Conservation (phyloP, 2,797 vertebrate genomes). For the Neoniphon sammara region DNA sequence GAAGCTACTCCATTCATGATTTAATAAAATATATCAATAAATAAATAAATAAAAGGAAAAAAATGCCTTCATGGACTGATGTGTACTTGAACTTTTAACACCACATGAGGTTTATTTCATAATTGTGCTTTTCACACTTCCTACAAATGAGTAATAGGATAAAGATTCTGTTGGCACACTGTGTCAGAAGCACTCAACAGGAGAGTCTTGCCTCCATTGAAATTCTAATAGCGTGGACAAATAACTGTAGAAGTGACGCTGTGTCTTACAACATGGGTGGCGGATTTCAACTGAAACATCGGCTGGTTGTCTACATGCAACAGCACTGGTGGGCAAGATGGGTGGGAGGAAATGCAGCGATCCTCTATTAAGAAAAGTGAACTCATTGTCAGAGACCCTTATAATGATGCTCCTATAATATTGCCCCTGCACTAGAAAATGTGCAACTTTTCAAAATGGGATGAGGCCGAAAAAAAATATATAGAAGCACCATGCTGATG, state of each 20-base stretch:
- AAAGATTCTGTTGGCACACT: not conserved
- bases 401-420: not conserved
- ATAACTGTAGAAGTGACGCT: not conserved
- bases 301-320: no score
- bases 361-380: not conserved
- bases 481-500: not conserved
- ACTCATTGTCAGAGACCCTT: not conserved
- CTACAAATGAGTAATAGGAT: conserved; percentile 9
- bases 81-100: conserved; percentile 8
- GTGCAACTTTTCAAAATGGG: not conserved
- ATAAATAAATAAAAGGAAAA: no score
- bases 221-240: not conserved
- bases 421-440: not conserved
- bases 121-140: not conserved
- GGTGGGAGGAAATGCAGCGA: not conserved
- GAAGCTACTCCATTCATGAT: conserved; percentile 13
- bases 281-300: no score
- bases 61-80: not conserved
- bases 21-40: not conserved
- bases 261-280: no score
- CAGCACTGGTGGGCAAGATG: not conserved
- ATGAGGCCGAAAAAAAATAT: not conserved
- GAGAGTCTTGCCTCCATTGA: not conserved
- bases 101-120: not conserved
- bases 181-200: not conserved